Evolutionary conservation across 1,140 invertebrate genomes (phyloP), one percentile per base, ranked within the genome.

Genomic region (Pseudomyrmex dendroicus): DNA sequence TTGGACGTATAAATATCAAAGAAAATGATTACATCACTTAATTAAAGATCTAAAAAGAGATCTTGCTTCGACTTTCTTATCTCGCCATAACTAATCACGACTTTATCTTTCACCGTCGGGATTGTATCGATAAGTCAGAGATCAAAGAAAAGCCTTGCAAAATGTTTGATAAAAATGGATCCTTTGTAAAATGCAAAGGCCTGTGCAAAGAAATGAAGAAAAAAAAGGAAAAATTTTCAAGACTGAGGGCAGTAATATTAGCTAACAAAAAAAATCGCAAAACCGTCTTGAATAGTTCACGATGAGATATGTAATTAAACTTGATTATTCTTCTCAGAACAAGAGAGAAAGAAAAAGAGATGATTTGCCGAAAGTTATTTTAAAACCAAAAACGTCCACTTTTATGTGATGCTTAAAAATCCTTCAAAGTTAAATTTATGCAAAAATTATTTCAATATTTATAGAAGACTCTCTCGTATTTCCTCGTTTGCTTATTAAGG

Each of bases 401-500:
- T 35, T 35, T 35, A 7, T 35, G 35, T 0, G 25, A 25, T 25
- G 3, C 2, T 73, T 62, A 25, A 62, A 25, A 57, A 63, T 63
- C 8, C 1, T 54, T 73, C 9, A 22, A 1, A 74, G 10, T 48
- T 74, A 74, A 46, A 48, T 46, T 10, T 20, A 7, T 13, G 56
- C 35, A 17, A 13, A 61, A 61, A 56, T 15, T 9, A 17, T 50
- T n/a, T 7, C 1, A n/a, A 4, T 73, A 22, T 62, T 5, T 1
- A 50, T 25, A 13, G 48, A 48, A 63, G 10, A 50, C 1, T 48
- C 12, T 73, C n/a, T 20, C 22, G 15, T 52, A 52, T 52, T 35
- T 35, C n/a, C n/a, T 57, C 7, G 12, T 80, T 68, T 78, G 15
- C 64, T 70, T 78, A 59, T 70, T 78, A 78, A 59, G n/a, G 12